Base-by-base conservation (phyloP, 2,888 invertebrate species). In the Allolobophora icterica region DNA sequence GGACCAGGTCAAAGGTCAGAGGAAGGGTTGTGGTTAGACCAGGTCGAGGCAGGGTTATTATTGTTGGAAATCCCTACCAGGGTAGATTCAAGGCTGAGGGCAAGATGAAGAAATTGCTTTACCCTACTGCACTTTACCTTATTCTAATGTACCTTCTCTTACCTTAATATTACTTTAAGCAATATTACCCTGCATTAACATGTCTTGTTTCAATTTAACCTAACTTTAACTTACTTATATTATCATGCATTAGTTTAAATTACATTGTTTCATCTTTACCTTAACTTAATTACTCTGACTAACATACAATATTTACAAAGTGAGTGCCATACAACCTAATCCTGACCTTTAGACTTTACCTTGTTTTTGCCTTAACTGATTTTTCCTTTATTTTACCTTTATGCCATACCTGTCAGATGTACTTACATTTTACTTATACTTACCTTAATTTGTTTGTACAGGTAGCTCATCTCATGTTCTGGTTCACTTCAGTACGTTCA, bases 401-500 rank as follows among this genome's bases (percentile, higher is more conserved):
- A 45, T 2, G 45, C 17, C 45, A 11, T 45, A 45, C 58, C 58
- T 13, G 5, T 52, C 3, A 15, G 19, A 13, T 52, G 5, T 52
- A 52, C 52, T 19, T 19, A 11, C 19, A n/a, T 84, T 84, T 13
- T 84, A 84, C 84, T n/a, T 84, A n/a, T 84, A 58, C 58, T 17
- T 58, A 13, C 13, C 4, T 13, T 24, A 24, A 58, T 84, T 17
- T 84, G n/a, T 84, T 35, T 84, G 8, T 84, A 21, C 84, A 84
- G 84, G 84, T 84, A 34, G 24, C 84, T 84, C 19, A 84, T 84
- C 34, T 84, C 84, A 33, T 84, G 84, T 21, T 84, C 84, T 33
- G 84, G 84, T 33, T 84, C 84, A 84, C 84, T 84, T 2, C 84
- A 84, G 84, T 84, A 84, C 84, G 34, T 84, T 21, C 84, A 34